Evolutionary conservation across 2,113 vertebrate genomes (phyloP), one percentile per base, ranked within the genome.

Genomic region (Poicephalus gulielmi): DNA sequence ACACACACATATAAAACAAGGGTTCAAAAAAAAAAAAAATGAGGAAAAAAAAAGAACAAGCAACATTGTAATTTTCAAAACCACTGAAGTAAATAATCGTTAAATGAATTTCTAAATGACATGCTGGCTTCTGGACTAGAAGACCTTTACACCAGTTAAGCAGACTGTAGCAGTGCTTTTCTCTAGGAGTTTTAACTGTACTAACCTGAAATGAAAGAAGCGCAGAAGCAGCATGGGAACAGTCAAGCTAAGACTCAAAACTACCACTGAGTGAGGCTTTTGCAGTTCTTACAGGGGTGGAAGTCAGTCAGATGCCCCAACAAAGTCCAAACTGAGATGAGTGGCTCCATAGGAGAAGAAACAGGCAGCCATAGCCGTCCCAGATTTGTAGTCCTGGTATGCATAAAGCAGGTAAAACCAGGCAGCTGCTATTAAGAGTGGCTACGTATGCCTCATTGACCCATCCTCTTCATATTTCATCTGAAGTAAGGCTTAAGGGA

Each of bases 1-100:
- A 87, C 96, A 98, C 98, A 98, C 93, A 98, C 93, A 92, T 96
- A 95, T 87, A 96, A 95, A 97, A 97, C 78, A 95, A 94, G 97
- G 98, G 97, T 97, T 96, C 80, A 33, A 55, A 50, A 55, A 57
- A 55, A 84, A 97, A 98, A 98, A 97, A 96, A 98, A 97, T 95
- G 95, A 98, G 97, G 79, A 95, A 80, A 91, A 95, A 95, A 86
- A 95, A 85, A 94, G 84, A 94, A 91, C 92, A 96, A 97, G 96
- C 88, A 97, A 96, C 87, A 97, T 31, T 39, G 94, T 98, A 93
- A 97, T 94, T 88, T 71, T 67, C 82, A 88, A 96, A 96, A 96
- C 43, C 79, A 81, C 8, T 23, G 62, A 63, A 86, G 71, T 43
- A 74, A 91, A 53, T 37, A 82, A 69, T 41, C 1, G 4, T 66